These are phyloP conservation scores for Spinibarbus caldwelli DNA, from an alignment of 2,797 vertebrate species.

Conservation along the genomic window DNA sequence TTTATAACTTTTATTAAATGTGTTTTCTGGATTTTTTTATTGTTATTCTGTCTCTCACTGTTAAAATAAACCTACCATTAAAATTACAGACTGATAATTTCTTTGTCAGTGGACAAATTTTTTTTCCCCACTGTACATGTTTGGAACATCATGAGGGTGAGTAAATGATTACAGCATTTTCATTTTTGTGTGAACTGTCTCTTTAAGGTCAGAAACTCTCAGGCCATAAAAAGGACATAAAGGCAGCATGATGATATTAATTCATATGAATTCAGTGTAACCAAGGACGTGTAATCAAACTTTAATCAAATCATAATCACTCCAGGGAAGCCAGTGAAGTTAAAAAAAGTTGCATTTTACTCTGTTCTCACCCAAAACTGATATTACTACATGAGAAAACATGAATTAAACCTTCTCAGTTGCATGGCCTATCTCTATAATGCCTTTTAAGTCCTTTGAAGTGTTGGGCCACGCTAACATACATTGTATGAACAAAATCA, in stretches of 20 bases:
- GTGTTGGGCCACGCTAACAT: background rate
- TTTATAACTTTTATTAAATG: no score
- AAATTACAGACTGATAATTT: no score
- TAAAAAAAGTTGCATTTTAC: background rate
- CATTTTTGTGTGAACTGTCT: no score
- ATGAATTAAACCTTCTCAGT: background rate
- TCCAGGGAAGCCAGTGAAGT: background rate
- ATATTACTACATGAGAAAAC: background rate
- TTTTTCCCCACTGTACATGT: no score
- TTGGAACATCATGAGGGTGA: background rate
- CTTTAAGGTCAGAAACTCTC: constrained; percentile 5
- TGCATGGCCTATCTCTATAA: background rate
- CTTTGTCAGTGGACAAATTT: no score
- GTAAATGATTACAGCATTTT: no score
- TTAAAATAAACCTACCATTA: no score
- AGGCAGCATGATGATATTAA: background rate
- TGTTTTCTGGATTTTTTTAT: no score
- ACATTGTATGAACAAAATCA: constrained; percentile 15
- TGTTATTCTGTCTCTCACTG: no score
- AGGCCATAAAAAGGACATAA: background rate
- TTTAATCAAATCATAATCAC: background rate
- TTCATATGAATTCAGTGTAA: background rate
- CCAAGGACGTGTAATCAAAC: background rate
- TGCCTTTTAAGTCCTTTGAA: background rate
- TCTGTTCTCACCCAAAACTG: background rate